Evolutionary conservation across 2,888 invertebrate species (phyloP).

Genomic region (Candidula unifasciata): DNA sequence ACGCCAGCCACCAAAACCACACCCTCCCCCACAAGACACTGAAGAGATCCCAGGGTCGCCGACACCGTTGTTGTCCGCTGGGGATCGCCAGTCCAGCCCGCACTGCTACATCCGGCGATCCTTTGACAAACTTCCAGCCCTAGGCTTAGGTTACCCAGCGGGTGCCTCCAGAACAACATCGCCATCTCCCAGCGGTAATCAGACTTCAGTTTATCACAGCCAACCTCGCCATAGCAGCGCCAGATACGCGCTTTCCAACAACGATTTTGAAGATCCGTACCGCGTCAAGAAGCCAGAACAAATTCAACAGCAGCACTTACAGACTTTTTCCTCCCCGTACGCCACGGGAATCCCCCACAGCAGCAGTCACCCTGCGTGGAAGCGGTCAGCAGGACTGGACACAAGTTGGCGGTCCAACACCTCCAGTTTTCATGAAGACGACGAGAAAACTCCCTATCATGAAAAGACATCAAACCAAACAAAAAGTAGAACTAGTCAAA

Average conservation of each 20-base stretch:
- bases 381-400: slow-evolving; percentile 51
- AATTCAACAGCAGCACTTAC: slow-evolving; percentile 41
- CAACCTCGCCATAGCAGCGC: slow-evolving; percentile 43
- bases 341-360: slow-evolving; percentile 27
- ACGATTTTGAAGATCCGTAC: slow-evolving; percentile 36
- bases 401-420: slow-evolving; percentile 50
- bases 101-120: slow-evolving; percentile 51
- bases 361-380: slow-evolving; percentile 51
- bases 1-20: background rate
- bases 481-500: too few relatives aligned
- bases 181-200: slow-evolving; percentile 21
- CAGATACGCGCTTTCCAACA: slow-evolving; percentile 24
- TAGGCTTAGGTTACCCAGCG: slow-evolving; percentile 49
- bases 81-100: background rate
- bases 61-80: slow-evolving; percentile 38
- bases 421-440: slow-evolving; percentile 41
- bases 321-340: slow-evolving; percentile 50
- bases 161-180: slow-evolving; percentile 46
- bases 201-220: slow-evolving; percentile 6
- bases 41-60: slow-evolving; percentile 50
- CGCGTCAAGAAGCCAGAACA: slow-evolving; percentile 43
- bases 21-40: background rate
- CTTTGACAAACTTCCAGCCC: slow-evolving; percentile 50
- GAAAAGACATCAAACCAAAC: too few relatives aligned
- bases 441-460: slow-evolving; percentile 53